Conservation (phyloP, 2,113 vertebrate species). For the Gallinago media region DNA sequence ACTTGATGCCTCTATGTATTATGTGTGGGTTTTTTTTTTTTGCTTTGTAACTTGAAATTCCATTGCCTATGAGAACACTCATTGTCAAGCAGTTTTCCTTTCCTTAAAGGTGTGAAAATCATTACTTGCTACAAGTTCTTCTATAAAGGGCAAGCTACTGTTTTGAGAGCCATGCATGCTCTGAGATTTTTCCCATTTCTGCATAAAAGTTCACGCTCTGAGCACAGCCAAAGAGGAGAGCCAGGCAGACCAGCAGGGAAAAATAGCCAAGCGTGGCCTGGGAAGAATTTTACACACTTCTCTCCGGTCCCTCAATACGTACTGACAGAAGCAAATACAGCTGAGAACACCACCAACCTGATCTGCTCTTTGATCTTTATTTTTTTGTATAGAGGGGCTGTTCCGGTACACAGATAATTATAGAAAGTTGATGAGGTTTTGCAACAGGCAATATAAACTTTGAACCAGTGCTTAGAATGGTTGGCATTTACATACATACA, state of each 20-base stretch:
- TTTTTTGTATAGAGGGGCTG: background rate
- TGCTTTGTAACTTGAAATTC: background rate
- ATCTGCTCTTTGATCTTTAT: background rate
- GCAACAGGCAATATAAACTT: background rate
- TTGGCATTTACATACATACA: background rate
- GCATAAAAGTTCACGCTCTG: background rate
- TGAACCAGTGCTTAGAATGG: background rate
- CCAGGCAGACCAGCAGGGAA: background rate
- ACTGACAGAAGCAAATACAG: background rate
- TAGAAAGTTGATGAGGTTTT: background rate
- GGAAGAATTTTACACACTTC: background rate
- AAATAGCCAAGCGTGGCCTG: background rate
- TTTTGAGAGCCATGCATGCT: rapidly evolving
- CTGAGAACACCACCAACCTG: background rate
- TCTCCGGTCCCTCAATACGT: background rate
- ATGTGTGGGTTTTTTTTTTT: background rate
- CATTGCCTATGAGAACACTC: background rate
- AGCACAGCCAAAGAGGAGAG: background rate
- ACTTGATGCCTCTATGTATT: background rate
- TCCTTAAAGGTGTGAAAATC: background rate
- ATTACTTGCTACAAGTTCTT: background rate
- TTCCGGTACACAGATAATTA: background rate
- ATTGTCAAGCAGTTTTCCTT: background rate
- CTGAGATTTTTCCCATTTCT: background rate
- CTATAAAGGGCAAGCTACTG: background rate